Evolutionary conservation across 64 coral and sea anemone species (phyloP).

Genomic region (Exaiptasia diaphana): DNA sequence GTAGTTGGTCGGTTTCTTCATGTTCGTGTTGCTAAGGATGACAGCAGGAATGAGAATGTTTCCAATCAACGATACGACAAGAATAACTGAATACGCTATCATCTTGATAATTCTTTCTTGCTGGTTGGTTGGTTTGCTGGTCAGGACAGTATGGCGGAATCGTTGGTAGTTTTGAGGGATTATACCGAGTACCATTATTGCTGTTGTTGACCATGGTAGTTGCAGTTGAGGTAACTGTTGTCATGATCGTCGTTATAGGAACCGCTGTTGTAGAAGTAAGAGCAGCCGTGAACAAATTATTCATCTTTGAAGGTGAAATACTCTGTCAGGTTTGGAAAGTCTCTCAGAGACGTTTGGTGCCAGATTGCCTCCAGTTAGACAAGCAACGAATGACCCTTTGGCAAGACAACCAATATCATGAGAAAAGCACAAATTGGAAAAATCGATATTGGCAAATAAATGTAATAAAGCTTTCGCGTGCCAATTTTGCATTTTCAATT

Average conservation of each 20-base stretch:
- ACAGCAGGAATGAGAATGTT: slow-evolving; percentile 44
- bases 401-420: background rate
- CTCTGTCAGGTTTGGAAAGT: too few relatives aligned
- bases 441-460: too few relatives aligned
- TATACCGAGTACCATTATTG: background rate
- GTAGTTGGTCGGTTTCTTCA: slow-evolving; percentile 50
- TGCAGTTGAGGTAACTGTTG: too few relatives aligned
- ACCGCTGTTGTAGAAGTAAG: background rate
- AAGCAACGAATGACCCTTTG: background rate
- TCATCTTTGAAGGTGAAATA: background rate
- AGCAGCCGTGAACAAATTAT: background rate
- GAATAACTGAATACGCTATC: slow-evolving; percentile 12
- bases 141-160: background rate
- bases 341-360: background rate
- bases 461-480: too few relatives aligned
- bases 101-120: background rate
- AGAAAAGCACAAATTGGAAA: slow-evolving; percentile 1
- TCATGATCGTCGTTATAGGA: background rate
- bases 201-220: background rate
- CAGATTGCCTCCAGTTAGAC: background rate
- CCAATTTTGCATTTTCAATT: too few relatives aligned
- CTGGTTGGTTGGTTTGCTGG: background rate
- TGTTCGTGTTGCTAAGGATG: slow-evolving; percentile 28
- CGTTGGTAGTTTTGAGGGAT: background rate
- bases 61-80: slow-evolving; percentile 28